These are phyloP conservation scores for Nesoenas mayeri DNA, from an alignment of 2,113 vertebrate genomes.

Conservation along the genomic window DNA sequence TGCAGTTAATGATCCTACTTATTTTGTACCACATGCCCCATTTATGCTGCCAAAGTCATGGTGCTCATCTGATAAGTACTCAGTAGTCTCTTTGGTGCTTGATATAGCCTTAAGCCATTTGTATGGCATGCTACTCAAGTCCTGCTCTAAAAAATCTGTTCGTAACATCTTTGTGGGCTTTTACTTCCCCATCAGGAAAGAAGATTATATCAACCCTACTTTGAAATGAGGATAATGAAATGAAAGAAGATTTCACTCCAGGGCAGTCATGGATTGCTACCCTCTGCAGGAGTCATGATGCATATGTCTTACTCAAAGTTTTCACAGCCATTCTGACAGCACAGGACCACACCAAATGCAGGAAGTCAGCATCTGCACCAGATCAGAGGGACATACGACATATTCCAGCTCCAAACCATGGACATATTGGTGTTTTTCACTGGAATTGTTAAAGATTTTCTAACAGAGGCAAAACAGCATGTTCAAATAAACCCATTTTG, in stretches of 20 bases:
- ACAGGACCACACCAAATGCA: neutral
- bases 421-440: neutral
- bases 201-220: neutral
- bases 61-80: neutral
- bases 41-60: neutral
- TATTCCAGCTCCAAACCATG: neutral
- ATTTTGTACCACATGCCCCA: neutral
- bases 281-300: neutral
- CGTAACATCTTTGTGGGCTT: neutral
- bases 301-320: neutral
- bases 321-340: neutral
- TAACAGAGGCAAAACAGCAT: neutral
- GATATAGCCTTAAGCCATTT: neutral
- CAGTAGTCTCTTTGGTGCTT: neutral
- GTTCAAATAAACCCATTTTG: neutral
- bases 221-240: neutral
- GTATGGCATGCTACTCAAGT: rapidly evolving
- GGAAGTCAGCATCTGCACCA: neutral
- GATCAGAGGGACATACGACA: neutral
- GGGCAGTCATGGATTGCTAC: neutral
- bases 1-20: neutral
- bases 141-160: neutral
- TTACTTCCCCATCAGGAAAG: neutral
- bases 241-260: neutral
- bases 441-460: neutral